Evolutionary conservation across 2,888 invertebrate species (phyloP).

Genomic region (Megaustenia siamemsis): DNA sequence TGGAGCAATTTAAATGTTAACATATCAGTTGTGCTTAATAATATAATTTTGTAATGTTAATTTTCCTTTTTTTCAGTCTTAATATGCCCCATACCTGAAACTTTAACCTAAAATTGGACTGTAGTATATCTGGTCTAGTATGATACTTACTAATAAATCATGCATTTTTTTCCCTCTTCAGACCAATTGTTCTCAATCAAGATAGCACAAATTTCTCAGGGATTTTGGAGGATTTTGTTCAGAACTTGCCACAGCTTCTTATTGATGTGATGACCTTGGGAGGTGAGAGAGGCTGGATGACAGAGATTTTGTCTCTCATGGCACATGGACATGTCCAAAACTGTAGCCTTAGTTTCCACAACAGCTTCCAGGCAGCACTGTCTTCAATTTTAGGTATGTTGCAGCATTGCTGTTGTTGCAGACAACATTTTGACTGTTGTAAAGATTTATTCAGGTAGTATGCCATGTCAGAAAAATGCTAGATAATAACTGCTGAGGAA

Average conservation of each 20-base stretch:
- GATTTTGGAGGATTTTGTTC: conserved; percentile 16
- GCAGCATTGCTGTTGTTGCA: neutral
- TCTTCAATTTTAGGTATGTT: conserved; percentile 33
- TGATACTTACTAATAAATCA: too few relatives aligned
- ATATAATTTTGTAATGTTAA: too few relatives aligned
- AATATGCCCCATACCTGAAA: too few relatives aligned
- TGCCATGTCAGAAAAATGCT: too few relatives aligned
- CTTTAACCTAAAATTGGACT: too few relatives aligned
- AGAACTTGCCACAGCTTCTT: conserved; percentile 29
- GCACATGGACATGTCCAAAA: conserved; percentile 34
- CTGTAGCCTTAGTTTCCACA: neutral
- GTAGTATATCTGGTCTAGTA: too few relatives aligned
- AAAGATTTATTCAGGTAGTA: too few relatives aligned
- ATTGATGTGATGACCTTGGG: neutral
- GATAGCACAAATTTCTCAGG: conserved; percentile 6
- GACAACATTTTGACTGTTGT: too few relatives aligned
- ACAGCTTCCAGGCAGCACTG: conserved; percentile 16
- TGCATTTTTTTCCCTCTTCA: neutral
- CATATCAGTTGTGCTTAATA: too few relatives aligned
- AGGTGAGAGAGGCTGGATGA: neutral
- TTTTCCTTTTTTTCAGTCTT: too few relatives aligned
- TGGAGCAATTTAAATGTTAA: too few relatives aligned
- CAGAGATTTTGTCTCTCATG: conserved; percentile 37
- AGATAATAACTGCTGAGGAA: too few relatives aligned
- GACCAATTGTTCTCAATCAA: neutral